Conservation (phyloP, 35 echinoderm and acorn worm species). For the Ophiothrix spiculata region DNA sequence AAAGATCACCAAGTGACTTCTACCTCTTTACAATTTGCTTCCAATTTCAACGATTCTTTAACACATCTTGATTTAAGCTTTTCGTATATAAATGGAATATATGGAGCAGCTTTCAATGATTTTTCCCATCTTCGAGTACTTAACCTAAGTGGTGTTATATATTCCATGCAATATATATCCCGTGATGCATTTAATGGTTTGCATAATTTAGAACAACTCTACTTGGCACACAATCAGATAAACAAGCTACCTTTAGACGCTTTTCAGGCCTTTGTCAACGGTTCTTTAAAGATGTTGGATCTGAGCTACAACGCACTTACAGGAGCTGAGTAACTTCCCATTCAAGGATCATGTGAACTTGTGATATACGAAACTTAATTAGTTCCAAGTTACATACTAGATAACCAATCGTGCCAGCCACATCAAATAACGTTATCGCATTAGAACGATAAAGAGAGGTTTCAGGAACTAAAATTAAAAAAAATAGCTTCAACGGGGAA, state of each 20-base stretch:
- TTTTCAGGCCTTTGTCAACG: neutral
- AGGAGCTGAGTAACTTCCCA: no score
- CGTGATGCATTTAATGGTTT: neutral
- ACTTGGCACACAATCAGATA: neutral
- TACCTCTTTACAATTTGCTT: neutral
- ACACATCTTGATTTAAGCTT: constrained; percentile 4
- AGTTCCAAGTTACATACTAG: no score
- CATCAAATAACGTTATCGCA: no score
- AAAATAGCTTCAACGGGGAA: no score
- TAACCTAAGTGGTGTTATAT: neutral
- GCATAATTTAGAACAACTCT: neutral
- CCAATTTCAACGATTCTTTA: no score
- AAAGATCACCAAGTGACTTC: neutral
- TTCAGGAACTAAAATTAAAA: no score
- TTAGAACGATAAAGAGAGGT: no score
- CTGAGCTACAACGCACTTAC: neutral
- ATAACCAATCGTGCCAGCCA: no score
- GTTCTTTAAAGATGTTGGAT: neutral
- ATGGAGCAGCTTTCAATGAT: neutral
- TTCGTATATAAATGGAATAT: neutral
- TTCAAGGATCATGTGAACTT: no score
- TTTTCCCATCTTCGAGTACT: neutral
- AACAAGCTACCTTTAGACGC: neutral
- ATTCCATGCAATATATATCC: neutral
- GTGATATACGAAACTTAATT: no score